Base-by-base conservation (phyloP, 2,797 vertebrate species). In the Tarsius wallacei region DNA sequence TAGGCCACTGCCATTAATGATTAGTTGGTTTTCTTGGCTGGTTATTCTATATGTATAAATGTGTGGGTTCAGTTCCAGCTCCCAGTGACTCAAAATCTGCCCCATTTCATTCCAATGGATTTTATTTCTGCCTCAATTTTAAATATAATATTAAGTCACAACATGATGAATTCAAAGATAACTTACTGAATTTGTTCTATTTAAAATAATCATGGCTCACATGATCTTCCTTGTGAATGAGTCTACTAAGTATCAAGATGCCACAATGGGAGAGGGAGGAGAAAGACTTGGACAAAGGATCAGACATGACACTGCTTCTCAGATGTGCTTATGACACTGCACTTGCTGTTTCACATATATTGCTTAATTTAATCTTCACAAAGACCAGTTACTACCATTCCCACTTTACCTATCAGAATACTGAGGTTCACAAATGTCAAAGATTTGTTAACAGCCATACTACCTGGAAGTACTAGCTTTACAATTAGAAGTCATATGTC, bases 391-490 rank as follows among this genome's bases (percentile, higher is more conserved):
- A 15, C 59, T 63, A 15, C 14, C 42, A 1, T 77, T 5, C 2
- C 42, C 31, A 77, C 76, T 82, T 97, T 89, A 2, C 0, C 59
- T 78, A 68, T 70, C 36, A 94, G 33, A 55, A 98, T 73, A 63
- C 16, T 24, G 15, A 93, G 4, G 4, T 31, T 91, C n/a, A 70
- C 33, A 90, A 86, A 96, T 14, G 21, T 94, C 96, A 77, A 55
- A 8, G 2, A 0, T 61, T 92, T 92, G 33, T 28, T 89, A 61
- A 61, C 9, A 22, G 53, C 91, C 28, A 53, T 47, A 64, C 15
- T 57, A 59, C 31, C 96, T 93, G 55, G n/a, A 81, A 70, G 13
- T 55, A 31, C 33, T 28, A n/a, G 26, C 88, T 78, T 70, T 74
- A 36, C n/a, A 83, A 17, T 91, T 61, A 49, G 59, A 98, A 89